Evolutionary conservation across 2,113 vertebrate species (phyloP).

Genomic region (Lynx canadensis): DNA sequence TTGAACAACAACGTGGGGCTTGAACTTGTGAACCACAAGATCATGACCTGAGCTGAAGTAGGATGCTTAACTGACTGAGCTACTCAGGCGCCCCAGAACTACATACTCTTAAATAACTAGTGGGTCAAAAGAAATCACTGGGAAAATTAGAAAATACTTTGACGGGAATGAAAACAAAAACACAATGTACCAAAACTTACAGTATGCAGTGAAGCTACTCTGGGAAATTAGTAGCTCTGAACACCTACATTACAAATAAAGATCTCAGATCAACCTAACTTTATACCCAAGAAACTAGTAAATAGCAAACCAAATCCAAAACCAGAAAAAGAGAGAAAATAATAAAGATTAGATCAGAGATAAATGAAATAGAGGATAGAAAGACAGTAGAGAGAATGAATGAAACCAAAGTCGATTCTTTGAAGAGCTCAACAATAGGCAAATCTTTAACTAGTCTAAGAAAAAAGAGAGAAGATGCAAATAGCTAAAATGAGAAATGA

Average conservation of each 20-base stretch:
- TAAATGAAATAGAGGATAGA: background rate
- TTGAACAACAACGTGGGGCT: no score
- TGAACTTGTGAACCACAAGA: no score
- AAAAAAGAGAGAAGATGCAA: background rate
- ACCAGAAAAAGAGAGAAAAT: background rate
- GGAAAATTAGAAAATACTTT: conserved; percentile 5
- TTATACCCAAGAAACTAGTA: background rate
- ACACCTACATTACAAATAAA: background rate
- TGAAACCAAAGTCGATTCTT: background rate
- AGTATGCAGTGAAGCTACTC: background rate
- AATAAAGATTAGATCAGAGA: background rate
- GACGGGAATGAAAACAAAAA: background rate
- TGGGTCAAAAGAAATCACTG: background rate
- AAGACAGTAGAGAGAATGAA: background rate
- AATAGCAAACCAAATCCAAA: background rate
- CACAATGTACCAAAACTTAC: background rate
- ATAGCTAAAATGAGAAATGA: background rate
- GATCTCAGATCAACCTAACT: background rate
- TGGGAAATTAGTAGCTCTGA: background rate
- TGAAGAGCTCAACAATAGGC: background rate
- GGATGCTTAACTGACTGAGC: no score
- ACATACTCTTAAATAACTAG: background rate
- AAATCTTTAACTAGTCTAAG: background rate
- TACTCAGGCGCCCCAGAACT: no score
- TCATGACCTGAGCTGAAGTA: no score